Conservation (phyloP, 2,888 invertebrate genomes). For the Dendrolimus pini region DNA sequence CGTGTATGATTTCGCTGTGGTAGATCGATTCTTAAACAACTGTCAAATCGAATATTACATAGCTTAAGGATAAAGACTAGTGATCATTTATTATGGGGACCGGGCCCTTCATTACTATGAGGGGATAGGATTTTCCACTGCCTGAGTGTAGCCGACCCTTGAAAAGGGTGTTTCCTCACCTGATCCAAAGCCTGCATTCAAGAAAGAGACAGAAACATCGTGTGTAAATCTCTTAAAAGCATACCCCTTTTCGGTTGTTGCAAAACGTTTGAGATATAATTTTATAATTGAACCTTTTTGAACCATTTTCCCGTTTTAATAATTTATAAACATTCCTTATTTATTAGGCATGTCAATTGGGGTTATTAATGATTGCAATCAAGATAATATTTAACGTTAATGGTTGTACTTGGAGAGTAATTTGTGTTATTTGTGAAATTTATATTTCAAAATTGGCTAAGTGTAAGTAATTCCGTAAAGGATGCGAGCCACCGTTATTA, state of each 20-base stretch:
- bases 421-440: too few species aligned
- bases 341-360: constrained; percentile 51
- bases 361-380: constrained; percentile 44
- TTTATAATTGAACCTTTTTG: constrained; percentile 71
- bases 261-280: constrained; percentile 66
- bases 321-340: constrained; percentile 57
- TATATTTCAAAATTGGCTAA: too few species aligned
- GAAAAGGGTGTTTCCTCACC: constrained; percentile 34
- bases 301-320: constrained; percentile 65
- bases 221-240: constrained; percentile 49
- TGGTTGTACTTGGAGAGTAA: too few species aligned
- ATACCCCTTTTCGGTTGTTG: constrained; percentile 50
- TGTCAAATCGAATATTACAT: too few species aligned
- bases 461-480: too few species aligned
- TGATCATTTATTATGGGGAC: too few species aligned
- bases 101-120: too few species aligned
- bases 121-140: background rate
- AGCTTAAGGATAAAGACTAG: too few species aligned
- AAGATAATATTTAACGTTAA: constrained; percentile 5
- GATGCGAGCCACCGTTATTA: too few species aligned
- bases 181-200: constrained; percentile 20
- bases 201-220: constrained; percentile 27
- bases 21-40: too few species aligned
- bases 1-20: too few species aligned
- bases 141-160: constrained; percentile 34